Conservation (phyloP, 2,113 vertebrate genomes). For the Oncorhynchus clarkii region DNA sequence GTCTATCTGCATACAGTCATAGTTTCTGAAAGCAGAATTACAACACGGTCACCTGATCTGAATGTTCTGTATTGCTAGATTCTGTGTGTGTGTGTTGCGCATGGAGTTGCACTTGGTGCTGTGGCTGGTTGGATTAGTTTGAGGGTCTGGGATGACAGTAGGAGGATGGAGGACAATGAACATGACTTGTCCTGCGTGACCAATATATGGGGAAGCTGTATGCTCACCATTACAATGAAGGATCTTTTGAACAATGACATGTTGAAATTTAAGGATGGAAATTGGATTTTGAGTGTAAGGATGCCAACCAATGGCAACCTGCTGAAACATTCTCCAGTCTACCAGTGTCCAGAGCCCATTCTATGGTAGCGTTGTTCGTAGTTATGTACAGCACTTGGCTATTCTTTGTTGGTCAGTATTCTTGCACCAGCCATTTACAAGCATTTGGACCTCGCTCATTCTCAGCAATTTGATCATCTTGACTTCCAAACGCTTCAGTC, state of each 20-base stretch:
- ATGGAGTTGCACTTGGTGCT: not conserved
- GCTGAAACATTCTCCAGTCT: constrained; percentile 25
- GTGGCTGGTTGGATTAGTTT: not conserved
- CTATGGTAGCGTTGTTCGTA: not conserved
- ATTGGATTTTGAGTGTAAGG: constrained; percentile 30
- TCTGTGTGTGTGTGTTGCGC: constrained; percentile 7
- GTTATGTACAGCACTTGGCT: constrained; percentile 30
- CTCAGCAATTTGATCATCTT: constrained; percentile 31
- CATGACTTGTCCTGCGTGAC: constrained; percentile 15
- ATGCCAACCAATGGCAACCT: constrained; percentile 10
- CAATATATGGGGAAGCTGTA: not conserved
- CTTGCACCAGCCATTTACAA: constrained; percentile 26
- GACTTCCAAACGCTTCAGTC: constrained; percentile 47
- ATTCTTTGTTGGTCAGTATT: constrained; percentile 8
- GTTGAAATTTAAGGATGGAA: constrained; percentile 67
- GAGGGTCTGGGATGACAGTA: not conserved
- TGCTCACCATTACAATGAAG: constrained; percentile 54
- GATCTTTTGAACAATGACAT: constrained; percentile 33
- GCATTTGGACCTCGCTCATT: constrained; percentile 20
- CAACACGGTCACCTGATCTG: too few species aligned
- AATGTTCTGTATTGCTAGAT: too few species aligned
- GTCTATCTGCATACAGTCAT: not conserved
- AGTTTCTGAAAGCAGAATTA: not conserved
- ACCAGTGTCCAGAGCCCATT: constrained; percentile 8
- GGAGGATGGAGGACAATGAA: constrained; percentile 24